Evolutionary conservation across 1,140 invertebrate genomes (phyloP).

Genomic region (Listronotus bonariensis): DNA sequence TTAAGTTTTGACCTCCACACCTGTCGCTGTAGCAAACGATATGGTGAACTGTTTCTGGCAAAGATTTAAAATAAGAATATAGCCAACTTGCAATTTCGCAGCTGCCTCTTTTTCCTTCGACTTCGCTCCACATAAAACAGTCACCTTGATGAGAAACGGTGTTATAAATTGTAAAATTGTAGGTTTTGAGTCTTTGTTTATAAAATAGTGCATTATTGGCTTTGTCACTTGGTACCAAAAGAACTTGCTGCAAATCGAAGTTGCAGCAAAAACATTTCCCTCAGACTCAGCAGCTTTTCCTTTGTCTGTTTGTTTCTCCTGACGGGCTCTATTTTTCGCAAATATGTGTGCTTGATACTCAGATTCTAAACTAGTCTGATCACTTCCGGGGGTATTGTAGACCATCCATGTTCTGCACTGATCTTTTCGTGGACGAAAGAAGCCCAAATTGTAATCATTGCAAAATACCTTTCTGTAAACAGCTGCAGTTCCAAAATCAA

Average conservation of each 20-base stretch:
- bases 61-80: constrained; percentile 17
- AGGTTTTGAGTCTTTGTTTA: constrained; percentile 22
- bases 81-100: constrained; percentile 23
- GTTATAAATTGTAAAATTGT: constrained; percentile 30
- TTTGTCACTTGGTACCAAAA: constrained; percentile 11
- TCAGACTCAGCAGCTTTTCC: neutral
- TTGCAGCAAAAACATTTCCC: constrained; percentile 8
- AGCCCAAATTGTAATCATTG: too few relatives aligned
- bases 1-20: constrained; percentile 25
- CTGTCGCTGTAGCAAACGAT: constrained; percentile 16
- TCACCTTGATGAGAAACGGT: constrained; percentile 7
- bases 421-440: constrained; percentile 21
- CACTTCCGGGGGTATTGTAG: constrained; percentile 9
- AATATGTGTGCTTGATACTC: constrained; percentile 4
- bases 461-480: too few relatives aligned
- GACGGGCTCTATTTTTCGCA: constrained; percentile 5
- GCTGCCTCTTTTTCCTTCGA: constrained; percentile 23
- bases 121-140: constrained; percentile 28
- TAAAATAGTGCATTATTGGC: constrained; percentile 36
- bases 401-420: constrained; percentile 15
- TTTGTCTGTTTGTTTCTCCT: constrained; percentile 14
- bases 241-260: constrained; percentile 28
- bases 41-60: neutral
- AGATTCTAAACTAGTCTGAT: constrained; percentile 3
- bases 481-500: too few relatives aligned